Evolutionary conservation across 2,113 vertebrate species (phyloP), one percentile per base, ranked within the genome.

Genomic region (Lycaon pictus): DNA sequence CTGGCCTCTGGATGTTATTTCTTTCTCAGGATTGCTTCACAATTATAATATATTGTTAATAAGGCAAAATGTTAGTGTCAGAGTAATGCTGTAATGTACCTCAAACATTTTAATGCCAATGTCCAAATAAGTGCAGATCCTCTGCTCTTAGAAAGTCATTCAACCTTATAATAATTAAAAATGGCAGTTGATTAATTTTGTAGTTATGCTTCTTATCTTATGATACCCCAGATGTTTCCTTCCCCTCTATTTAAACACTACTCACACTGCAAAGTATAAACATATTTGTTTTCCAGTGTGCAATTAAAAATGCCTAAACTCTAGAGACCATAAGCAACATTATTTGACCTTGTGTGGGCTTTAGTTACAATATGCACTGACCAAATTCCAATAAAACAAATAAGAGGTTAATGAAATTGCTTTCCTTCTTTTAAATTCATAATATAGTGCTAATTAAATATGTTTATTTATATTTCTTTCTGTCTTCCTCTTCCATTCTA

Each of bases 311-410:
- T 74, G 16, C 12, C 11, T 7, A 19, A 90, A 93, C 87, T 96
- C 84, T 63, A 60, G 97, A 96, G 87, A 97, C 32, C 5, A 72
- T 17, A 82, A 79, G 71, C 90, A 95, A 27, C 94, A 95, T 84
- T 90, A 95, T 86, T 88, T 96, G 92, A 97, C 94, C 90, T 97
- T 98, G 12, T 80, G n/a, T 65, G 53, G 65, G n/a, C 53, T 96
- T 1, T 51, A 92, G 63, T 87, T 95, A 71, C 25, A 87, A 91
- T 69, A 96, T 29, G 85, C 53, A 77, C 11, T 32, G 77, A 37
- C 9, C 17, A 89, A 89, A 95, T 86, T 67, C 67, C 20, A 80
- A 92, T 63, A 62, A 95, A 93, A 93, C 53, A 96, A 95, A 79
- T 90, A 87, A 87, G 12, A 93, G 15, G 35, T 92, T 95, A 95